Conservation (phyloP, 2,888 invertebrate genomes). For the Metalampra italica region DNA sequence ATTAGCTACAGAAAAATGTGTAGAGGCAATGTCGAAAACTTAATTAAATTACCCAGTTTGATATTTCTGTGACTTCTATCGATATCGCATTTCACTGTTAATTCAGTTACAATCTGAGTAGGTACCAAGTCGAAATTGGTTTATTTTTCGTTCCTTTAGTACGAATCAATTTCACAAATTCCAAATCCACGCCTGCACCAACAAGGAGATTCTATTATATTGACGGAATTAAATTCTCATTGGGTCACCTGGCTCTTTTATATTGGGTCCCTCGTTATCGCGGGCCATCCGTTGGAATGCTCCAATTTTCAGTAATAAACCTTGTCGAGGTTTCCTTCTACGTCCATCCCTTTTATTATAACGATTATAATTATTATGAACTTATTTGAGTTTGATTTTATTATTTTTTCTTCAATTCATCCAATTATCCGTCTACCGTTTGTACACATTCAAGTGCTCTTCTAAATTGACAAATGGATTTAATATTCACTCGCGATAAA, state of each 20-base stretch:
- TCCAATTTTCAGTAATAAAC: constrained; percentile 6
- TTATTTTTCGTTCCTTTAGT: not conserved
- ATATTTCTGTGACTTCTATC: no score
- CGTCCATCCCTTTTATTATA: constrained; percentile 5
- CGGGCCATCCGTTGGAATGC: not conserved
- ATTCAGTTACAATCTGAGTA: no score
- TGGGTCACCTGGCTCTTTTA: constrained; percentile 7
- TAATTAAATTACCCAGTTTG: no score
- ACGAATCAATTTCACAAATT: not conserved
- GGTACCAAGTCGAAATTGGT: not conserved
- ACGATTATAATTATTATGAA: not conserved
- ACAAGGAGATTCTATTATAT: constrained; percentile 3
- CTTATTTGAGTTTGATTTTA: not conserved
- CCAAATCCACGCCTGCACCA: not conserved
- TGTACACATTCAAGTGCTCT: not conserved
- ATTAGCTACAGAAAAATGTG: no score
- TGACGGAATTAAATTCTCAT: constrained; percentile 9
- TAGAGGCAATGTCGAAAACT: no score
- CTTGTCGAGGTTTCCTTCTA: constrained; percentile 3
- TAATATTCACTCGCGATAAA: no score
- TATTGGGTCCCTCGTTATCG: constrained; percentile 10
- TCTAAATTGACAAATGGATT: not conserved
- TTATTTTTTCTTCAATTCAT: not conserved
- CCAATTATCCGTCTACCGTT: not conserved
- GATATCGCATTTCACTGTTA: no score